These are phyloP conservation scores for Semibalanus balanoides DNA, from an alignment of 1,140 invertebrate species.

Conservation along the genomic window DNA sequence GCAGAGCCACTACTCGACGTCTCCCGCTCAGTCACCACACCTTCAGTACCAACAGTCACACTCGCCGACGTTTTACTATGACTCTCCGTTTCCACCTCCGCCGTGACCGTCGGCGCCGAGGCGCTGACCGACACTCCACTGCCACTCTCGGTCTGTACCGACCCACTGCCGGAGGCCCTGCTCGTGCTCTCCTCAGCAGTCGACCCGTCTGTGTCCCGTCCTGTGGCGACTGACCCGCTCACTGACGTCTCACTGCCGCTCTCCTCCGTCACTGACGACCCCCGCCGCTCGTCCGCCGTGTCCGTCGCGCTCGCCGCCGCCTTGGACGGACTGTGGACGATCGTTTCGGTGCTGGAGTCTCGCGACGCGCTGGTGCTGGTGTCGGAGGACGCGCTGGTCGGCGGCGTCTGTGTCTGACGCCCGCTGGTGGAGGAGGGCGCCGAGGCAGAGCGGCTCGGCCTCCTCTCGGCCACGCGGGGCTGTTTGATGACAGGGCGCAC, in stretches of 20 bases:
- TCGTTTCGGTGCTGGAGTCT: constrained; percentile 18
- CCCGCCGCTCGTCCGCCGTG: not conserved
- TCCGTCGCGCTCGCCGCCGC: no score
- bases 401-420: constrained; percentile 19
- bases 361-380: constrained; percentile 14
- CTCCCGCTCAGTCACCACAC: not conserved
- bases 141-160: no score
- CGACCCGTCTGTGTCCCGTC: no score
- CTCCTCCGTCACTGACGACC: not conserved
- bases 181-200: not conserved
- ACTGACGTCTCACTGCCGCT: not conserved
- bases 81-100: not conserved
- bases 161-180: no score
- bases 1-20: not conserved
- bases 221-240: not conserved
- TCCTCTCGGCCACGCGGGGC: constrained; percentile 27
- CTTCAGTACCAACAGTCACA: not conserved
- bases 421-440: constrained; percentile 25
- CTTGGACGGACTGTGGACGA: constrained; percentile 18
- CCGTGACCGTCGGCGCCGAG: no score
- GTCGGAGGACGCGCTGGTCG: constrained; percentile 10
- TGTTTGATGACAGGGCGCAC: constrained; percentile 38
- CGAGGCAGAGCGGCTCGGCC: constrained; percentile 12
- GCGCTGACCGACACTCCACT: no score
- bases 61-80: not conserved